Base-by-base conservation (phyloP, 2,113 vertebrate species). In the Paradoxurus hermaphroditus region DNA sequence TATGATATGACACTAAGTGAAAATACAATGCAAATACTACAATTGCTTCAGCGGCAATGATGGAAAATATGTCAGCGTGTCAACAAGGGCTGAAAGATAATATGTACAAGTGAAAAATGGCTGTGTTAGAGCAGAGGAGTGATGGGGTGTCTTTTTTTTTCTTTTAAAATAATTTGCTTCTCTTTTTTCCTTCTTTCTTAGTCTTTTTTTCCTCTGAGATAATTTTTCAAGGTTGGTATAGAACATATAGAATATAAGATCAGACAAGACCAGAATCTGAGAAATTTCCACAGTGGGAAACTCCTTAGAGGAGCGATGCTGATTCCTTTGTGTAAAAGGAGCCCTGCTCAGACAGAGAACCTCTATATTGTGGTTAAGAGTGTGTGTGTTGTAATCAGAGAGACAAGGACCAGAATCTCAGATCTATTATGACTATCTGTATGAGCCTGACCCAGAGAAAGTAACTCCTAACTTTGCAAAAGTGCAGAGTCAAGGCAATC, bases 51-150 rank as follows among this genome's bases (percentile, higher is more conserved):
- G 81, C 95, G 94, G 92, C 63, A 18, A 53, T 18, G 75, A 90
- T 89, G 94, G 65, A 90, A 98, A 97, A 97, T 94, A 97, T 96
- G 97, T 98, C 97, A 97, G 87, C 94, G 90, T 97, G 95, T 97
- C 97, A 98, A 96, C 87, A 95, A 97, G 92, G 79, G 51, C 84
- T 81, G 65, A 4, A 78, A 90, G 86, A 96, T 88, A 97, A 94
- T 49, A 12, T 7, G 6, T 79, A 82, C 77, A 90, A 81, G 73
- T 96, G 94, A 96, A 94, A 75, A 86, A 96, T 82, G 81, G 65
- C 56, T 84, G 65, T 51, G 75, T 83, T 77, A 8, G 81, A 46
- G 56, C 16, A 3, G 10, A 62, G 59, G 36, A 62, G 15, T 10
- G 46, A 46, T 63, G 11, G 27, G 5, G 67, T 41, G 18, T 59